These are phyloP conservation scores for Arizona elegans DNA, from an alignment of 2,113 vertebrate genomes.

Conservation along the genomic window DNA sequence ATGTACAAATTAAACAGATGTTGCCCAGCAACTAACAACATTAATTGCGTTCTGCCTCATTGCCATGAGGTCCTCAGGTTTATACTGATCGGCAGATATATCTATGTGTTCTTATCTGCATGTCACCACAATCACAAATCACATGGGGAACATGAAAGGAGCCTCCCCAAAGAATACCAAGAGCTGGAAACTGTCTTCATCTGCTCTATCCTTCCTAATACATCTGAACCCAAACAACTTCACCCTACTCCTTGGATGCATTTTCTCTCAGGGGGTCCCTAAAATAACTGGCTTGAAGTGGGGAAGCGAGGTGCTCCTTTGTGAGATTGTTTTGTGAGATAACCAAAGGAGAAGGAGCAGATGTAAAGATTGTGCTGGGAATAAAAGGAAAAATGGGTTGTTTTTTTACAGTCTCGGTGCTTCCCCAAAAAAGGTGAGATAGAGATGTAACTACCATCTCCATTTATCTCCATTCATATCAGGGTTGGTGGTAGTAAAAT, in stretches of 20 bases:
- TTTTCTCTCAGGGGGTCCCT: neutral
- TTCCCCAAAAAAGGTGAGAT: neutral
- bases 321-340: neutral
- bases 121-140: too few relatives aligned
- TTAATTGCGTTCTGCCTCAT: too few relatives aligned
- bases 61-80: too few relatives aligned
- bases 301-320: neutral
- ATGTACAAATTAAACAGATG: too few relatives aligned
- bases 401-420: neutral
- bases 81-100: too few relatives aligned
- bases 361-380: neutral
- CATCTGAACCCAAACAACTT: neutral
- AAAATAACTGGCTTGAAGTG: neutral
- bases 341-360: neutral
- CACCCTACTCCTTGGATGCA: neutral
- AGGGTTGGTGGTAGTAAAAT: neutral
- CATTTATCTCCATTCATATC: neutral
- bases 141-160: too few relatives aligned
- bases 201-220: neutral
- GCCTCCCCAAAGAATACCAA: neutral
- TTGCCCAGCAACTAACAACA: too few relatives aligned
- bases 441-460: neutral
- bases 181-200: neutral
- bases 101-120: too few relatives aligned
- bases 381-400: neutral